phyloP scores from a whole-genome alignment of 2,888 invertebrate species.

The Arge pagana region DNA sequence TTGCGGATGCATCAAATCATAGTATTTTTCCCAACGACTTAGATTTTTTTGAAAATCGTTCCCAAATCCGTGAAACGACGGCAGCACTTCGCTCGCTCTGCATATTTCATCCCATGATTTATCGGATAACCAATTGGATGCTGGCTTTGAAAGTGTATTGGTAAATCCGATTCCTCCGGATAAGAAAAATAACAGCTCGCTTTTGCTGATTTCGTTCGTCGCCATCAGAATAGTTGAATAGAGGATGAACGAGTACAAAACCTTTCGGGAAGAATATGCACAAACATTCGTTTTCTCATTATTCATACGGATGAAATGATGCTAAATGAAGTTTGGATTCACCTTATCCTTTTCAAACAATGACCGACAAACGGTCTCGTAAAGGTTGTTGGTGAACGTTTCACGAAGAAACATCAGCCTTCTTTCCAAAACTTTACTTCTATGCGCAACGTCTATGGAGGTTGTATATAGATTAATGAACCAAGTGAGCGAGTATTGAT shows the following conservation, averaged over 20 bases:
- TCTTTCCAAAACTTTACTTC: constrained; percentile 72
- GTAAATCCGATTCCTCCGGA: constrained; percentile 77
- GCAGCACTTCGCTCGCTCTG: constrained; percentile 63
- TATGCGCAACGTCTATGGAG: constrained; percentile 77
- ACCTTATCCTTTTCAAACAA: constrained; percentile 85
- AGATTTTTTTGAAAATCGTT: constrained; percentile 62
- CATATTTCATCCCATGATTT: constrained; percentile 83
- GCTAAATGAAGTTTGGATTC: not conserved
- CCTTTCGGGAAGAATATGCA: constrained; percentile 27
- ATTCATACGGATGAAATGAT: not conserved
- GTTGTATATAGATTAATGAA: constrained; percentile 80
- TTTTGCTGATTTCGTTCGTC: constrained; percentile 64
- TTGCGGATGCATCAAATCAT: constrained; percentile 72
- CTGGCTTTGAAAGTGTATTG: constrained; percentile 68
- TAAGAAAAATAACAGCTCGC: constrained; percentile 72
- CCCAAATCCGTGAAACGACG: constrained; percentile 62
- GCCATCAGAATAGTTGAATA: constrained; percentile 72
- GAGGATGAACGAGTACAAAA: constrained; percentile 71
- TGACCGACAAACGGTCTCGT: constrained; percentile 81
- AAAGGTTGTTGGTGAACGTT: constrained; percentile 80
- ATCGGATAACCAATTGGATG: constrained; percentile 70
- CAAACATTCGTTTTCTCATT: not conserved
- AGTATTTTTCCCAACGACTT: constrained; percentile 68
- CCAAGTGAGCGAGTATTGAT: constrained; percentile 86
- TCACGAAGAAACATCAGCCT: constrained; percentile 73